Evolutionary conservation across 2,113 vertebrate genomes (phyloP).

Genomic region (Pseudorectes ferrugineus): DNA sequence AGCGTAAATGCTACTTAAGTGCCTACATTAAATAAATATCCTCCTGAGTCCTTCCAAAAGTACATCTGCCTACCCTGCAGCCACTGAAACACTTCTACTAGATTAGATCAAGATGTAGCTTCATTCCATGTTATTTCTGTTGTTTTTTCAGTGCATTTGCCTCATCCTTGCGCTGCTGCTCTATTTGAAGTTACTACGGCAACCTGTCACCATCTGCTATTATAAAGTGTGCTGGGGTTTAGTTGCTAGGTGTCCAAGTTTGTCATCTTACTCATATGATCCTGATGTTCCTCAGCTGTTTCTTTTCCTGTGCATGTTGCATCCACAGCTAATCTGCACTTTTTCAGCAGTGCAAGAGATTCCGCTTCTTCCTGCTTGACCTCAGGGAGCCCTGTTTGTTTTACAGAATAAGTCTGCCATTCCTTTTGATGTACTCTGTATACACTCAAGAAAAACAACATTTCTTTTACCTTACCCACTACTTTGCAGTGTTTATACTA

Average conservation of each 20-base stretch:
- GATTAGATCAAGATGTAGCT: background rate
- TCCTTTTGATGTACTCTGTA: background rate
- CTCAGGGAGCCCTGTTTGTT: background rate
- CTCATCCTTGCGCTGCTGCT: conserved; percentile 51
- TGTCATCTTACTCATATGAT: conserved; percentile 24
- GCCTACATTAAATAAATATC: background rate
- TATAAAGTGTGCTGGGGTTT: conserved; percentile 67
- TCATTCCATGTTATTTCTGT: background rate
- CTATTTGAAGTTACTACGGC: conserved; percentile 78
- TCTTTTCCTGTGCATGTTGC: background rate
- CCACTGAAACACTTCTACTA: background rate
- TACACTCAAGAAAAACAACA: background rate
- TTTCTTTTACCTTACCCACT: background rate
- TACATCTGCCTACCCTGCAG: background rate
- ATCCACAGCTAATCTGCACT: background rate
- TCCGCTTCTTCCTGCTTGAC: background rate
- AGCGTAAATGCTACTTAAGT: background rate
- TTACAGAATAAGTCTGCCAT: background rate
- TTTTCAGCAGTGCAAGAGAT: background rate
- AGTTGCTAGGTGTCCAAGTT: conserved; percentile 70
- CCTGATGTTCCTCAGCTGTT: background rate
- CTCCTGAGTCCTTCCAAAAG: background rate
- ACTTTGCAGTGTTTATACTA: background rate
- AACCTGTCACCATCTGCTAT: conserved; percentile 74
- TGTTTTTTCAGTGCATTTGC: conserved; percentile 24